These are phyloP conservation scores for Tragopan temminckii DNA, from an alignment of 2,797 vertebrate genomes.

Conservation along the genomic window DNA sequence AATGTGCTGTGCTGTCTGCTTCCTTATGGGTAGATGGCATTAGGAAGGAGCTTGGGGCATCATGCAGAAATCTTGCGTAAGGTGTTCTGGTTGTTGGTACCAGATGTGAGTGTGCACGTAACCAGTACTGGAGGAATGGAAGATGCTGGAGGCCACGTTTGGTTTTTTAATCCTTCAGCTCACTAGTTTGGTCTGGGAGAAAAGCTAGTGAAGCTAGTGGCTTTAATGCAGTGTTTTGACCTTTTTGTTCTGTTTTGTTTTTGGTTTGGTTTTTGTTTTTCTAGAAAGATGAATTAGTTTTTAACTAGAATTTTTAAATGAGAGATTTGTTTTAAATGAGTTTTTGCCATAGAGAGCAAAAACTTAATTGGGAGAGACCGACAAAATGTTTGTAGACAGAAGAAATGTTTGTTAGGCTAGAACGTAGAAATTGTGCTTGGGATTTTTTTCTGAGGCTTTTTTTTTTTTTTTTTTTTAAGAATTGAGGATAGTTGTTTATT, in stretches of 20 bases:
- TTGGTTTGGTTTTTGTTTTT: neutral
- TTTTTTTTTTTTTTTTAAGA: neutral
- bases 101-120: neutral
- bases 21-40: neutral
- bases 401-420: neutral
- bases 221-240: neutral
- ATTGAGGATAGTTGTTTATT: neutral
- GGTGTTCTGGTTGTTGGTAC: neutral
- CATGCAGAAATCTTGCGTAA: neutral
- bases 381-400: neutral
- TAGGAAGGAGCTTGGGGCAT: neutral
- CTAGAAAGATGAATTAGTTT: neutral
- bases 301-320: neutral
- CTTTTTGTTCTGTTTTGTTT: neutral
- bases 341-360: neutral
- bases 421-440: neutral
- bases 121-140: neutral
- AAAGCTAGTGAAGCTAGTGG: neutral
- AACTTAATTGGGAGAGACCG: neutral
- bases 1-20: neutral
- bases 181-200: neutral
- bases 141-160: neutral
- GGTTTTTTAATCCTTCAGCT: neutral
- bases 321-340: neutral
- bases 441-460: neutral